These are phyloP conservation scores for Micronycteris hirsuta DNA, from an alignment of 2,113 vertebrate species.

Conservation along the genomic window DNA sequence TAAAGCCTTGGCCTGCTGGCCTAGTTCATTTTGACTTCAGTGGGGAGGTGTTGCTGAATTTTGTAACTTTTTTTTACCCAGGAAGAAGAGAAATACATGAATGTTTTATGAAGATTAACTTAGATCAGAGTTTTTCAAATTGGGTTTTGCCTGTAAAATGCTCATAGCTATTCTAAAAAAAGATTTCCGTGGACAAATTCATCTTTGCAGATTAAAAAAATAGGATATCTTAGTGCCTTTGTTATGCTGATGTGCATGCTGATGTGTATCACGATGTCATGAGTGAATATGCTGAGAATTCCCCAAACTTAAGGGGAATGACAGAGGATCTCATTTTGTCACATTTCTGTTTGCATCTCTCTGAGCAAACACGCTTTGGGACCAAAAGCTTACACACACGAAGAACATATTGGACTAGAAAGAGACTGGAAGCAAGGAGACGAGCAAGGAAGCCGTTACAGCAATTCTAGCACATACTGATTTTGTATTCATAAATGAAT, in stretches of 20 bases:
- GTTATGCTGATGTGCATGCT: background rate
- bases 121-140: background rate
- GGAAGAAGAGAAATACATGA: background rate
- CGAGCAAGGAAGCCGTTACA: background rate
- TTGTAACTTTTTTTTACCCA: background rate
- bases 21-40: background rate
- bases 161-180: background rate
- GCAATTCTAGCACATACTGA: background rate
- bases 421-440: background rate
- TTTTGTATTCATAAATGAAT: background rate
- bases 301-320: background rate
- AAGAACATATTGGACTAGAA: background rate
- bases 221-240: background rate
- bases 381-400: background rate
- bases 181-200: background rate
- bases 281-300: background rate
- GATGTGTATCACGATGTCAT: background rate
- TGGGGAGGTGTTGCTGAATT: background rate
- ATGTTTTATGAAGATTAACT: background rate
- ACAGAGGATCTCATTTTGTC: background rate
- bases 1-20: background rate
- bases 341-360: background rate
- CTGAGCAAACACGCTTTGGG: background rate
- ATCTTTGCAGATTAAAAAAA: background rate
- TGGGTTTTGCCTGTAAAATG: background rate